These are phyloP conservation scores for Taphrorychus bicolor DNA, from an alignment of 2,888 invertebrate genomes.

Conservation along the genomic window DNA sequence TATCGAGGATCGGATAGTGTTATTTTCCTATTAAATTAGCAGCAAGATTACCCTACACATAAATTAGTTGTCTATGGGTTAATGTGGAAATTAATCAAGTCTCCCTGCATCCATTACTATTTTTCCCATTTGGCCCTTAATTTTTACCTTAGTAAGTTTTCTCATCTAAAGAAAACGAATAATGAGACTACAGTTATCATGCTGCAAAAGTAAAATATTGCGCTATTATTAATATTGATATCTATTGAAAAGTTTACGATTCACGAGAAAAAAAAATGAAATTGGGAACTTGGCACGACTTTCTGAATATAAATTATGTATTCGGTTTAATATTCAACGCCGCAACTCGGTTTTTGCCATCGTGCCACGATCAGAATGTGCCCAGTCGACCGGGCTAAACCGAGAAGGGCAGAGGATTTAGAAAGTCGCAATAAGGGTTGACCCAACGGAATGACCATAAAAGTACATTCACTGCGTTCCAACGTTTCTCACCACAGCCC, in stretches of 20 bases:
- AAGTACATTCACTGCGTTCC: not conserved
- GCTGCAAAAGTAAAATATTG: too few species aligned
- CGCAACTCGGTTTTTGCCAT: conserved; percentile 41
- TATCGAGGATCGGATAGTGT: not conserved
- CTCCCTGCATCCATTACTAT: too few species aligned
- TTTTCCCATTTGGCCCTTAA: too few species aligned
- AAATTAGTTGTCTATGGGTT: too few species aligned
- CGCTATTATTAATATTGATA: too few species aligned
- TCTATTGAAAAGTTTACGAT: not conserved
- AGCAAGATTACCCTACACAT: not conserved
- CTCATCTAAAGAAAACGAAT: too few species aligned
- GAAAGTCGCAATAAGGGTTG: conserved; percentile 7
- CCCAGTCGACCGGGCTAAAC: conserved; percentile 16
- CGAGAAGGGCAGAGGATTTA: conserved; percentile 16
- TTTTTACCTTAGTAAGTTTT: too few species aligned
- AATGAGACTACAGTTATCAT: too few species aligned
- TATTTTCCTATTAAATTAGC: not conserved
- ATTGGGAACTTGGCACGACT: conserved; percentile 17
- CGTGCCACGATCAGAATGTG: conserved; percentile 36
- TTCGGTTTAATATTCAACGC: conserved; percentile 30
- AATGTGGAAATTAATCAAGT: too few species aligned
- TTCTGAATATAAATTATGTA: conserved; percentile 32
- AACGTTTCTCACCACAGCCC: too few species aligned
- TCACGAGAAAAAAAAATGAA: conserved; percentile 16
- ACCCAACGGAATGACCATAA: conserved; percentile 17